Evolutionary conservation across 2,888 invertebrate genomes (phyloP), one percentile per base, ranked within the genome.

Genomic region (Scaptomyza caliginosa): DNA sequence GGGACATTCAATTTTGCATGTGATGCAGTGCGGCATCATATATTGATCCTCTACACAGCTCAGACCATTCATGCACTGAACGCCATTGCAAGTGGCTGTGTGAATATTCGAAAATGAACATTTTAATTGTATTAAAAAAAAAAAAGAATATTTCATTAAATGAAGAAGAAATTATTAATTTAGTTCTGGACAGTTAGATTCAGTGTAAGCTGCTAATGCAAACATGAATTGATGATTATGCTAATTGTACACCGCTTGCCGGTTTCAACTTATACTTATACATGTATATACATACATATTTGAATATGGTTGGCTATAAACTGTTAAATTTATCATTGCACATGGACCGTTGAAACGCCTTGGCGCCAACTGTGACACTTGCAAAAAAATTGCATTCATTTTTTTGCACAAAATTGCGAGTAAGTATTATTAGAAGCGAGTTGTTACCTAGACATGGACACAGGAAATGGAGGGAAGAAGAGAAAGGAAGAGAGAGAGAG

Each of bases 41-140:
- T 97, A 96, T 89, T 97, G 96, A 92, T 97, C 97, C 89, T 97
- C 93, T 63, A 97, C 94, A 92, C 97, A 97, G 71, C 95, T 94
- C 91, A 96, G 95, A 62, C 95, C 95, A 74, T 94, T 94, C 72
- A 96, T 94, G 92, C 97, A 97, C 26, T 94, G 94, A 77, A 96
- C 95, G 89, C 94, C 94, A 90, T 95, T 95, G 92, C 96, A 96
- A 89, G 95, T 95, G 90, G 94, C 96, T 95, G 92, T 67, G 16
- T 32, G 10, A 11, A 7, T 17, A 40, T 40, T 2, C 36, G 16
- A 30, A 11, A 3, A 34, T 16, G 8, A 11, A 10, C 6, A 34
- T 45, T 52, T 23, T 23, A 4, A 43, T 13, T 3, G 3, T 36
- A 11, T 48, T 4, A 1, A 0, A 16, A 34, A n/a, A n/a, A n/a